Conservation (phyloP, 2,113 vertebrate species). For the Aegotheles bennettii region DNA sequence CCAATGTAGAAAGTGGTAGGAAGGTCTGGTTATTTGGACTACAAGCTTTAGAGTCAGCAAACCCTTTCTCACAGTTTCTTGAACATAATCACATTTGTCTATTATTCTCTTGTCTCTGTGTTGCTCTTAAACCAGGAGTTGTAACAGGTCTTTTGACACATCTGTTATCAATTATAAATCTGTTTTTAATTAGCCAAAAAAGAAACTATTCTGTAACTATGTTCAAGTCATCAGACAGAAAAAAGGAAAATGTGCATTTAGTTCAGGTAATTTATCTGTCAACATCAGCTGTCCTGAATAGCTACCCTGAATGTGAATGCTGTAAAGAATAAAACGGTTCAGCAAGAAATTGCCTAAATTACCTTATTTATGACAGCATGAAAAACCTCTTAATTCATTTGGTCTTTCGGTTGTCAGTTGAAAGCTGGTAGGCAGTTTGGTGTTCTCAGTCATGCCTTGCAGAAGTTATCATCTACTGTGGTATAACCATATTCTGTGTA, state of each 20-base stretch:
- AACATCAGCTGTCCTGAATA: background rate
- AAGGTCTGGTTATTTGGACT: constrained; percentile 63
- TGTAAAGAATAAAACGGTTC: background rate
- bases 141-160: background rate
- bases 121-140: constrained; percentile 53
- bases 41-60: constrained; percentile 65
- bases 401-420: background rate
- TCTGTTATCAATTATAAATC: background rate
- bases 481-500: constrained; percentile 69
- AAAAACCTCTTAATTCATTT: background rate
- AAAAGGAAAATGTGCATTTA: background rate
- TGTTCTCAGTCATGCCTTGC: constrained; percentile 36
- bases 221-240: background rate
- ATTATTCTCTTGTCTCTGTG: constrained; percentile 69
- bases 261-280: background rate
- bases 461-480: constrained; percentile 67
- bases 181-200: background rate
- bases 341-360: background rate
- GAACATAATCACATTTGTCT: constrained; percentile 70
- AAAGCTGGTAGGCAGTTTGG: background rate
- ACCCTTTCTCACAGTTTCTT: constrained; percentile 74
- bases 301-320: background rate
- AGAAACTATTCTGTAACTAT: background rate
- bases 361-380: background rate
- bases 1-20: constrained; percentile 70